Base-by-base conservation (phyloP, 1,140 invertebrate species). In the Lutraria rhynchaena region DNA sequence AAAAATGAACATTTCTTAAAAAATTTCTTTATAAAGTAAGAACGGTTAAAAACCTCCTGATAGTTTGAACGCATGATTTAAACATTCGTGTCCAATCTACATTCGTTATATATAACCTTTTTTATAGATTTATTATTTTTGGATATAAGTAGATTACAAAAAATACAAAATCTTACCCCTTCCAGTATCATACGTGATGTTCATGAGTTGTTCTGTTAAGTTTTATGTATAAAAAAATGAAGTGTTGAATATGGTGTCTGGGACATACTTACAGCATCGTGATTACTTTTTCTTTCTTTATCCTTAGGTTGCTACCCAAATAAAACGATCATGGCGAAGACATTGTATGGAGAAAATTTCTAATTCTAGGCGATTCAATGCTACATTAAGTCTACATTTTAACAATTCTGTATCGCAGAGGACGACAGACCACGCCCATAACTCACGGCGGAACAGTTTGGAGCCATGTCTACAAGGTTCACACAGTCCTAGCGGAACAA, bases 331-430 rank as follows among this genome's bases (percentile, higher is more conserved):
- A n/a, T 70, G 63, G 35, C 44, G 63, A 29, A 49, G 65, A 13
- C 19, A 27, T 3, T 63, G 33, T 17, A 1, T 15, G 63, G 63
- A 80, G 19, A 37, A 33, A 46, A 9, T 70, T 5, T 69, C 76
- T 2, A 31, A 53, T 31, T 69, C 76, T 22, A 53, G 46, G 27
- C 41, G 53, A 24, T 58, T 69, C 19, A 80, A 80, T 41, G 49
- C 76, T 27, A 80, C 76, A n/a, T 31, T 80, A 57, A 80, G 76
- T 70, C 76, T 80, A 4, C 44, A 80, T 31, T 80, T 70, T 24
- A 80, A 80, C 29, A 53, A 80, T 22, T 80, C 76, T 27, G 19
- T 60, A 2, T 31, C 63, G 17, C 76, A 80, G 35, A 55, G 76
- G 41, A 80, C 46, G 5, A 27, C 27, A n/a, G 74, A 77, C 1